A percentile compares a stretch with the other conserved stretches of the same genome.
Conservation (phyloP, 2,113 vertebrate species). For the Sminthopsis crassicaudata region DNA sequence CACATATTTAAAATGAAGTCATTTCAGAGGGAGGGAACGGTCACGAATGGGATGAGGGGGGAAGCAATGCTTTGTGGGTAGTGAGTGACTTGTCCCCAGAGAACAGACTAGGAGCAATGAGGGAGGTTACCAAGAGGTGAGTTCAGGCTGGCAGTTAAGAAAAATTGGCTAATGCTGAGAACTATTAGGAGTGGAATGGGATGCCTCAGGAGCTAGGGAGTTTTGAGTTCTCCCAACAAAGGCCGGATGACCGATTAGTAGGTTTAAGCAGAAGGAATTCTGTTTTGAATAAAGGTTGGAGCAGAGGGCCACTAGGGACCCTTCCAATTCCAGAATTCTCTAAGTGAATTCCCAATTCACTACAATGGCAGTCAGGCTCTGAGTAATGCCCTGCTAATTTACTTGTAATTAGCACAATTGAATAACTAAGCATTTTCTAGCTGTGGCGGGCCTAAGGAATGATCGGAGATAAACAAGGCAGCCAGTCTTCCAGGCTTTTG, state of each 20-base stretch:
- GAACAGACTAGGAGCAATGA: not conserved
- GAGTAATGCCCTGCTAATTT: not conserved
- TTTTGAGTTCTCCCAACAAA: not conserved
- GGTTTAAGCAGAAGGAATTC: not conserved
- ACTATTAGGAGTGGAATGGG: not conserved
- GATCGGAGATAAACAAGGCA: not conserved
- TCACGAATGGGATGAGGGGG: not conserved
- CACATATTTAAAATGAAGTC: not conserved
- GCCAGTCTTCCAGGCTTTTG: not conserved
- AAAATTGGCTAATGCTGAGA: not conserved
- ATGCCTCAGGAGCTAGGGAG: not conserved
- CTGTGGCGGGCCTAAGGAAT: not conserved
- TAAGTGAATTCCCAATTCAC: not conserved
- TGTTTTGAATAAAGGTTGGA: not conserved
- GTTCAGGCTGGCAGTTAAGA: not conserved
- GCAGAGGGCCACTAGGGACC: not conserved
- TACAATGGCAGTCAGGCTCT: not conserved
- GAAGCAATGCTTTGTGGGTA: not conserved
- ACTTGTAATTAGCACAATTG: not conserved
- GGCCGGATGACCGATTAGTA: not conserved
- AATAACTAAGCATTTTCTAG: not conserved
- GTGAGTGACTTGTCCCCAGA: not conserved
- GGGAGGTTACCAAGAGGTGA: not conserved
- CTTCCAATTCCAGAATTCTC: not conserved
- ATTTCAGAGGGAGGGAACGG: not conserved